Percentiles rank a stretch among this genome's conserved stretches.
Evolutionary conservation across 2,113 vertebrate species (phyloP).

Genomic region (Zootoca vivipara): DNA sequence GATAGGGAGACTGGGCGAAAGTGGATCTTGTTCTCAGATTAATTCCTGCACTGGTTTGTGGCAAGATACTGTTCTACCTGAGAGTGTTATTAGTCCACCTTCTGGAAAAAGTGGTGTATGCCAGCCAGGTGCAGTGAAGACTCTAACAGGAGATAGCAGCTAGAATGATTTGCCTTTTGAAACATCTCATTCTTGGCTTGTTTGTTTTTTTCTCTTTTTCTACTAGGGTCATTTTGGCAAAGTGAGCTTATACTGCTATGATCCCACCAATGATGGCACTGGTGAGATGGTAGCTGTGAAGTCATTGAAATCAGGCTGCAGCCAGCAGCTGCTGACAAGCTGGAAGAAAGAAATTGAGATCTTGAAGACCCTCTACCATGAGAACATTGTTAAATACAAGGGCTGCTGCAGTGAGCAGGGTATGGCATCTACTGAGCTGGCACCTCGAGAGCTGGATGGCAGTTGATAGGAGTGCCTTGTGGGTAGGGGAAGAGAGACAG

Average conservation of each 20-base stretch:
- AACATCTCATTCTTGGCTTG: background rate
- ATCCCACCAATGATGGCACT: slow-evolving; percentile 87
- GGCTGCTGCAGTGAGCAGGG: slow-evolving; percentile 90
- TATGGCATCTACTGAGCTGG: slow-evolving; percentile 41
- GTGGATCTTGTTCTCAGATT: background rate
- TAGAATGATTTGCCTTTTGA: background rate
- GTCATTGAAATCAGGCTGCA: slow-evolving; percentile 85
- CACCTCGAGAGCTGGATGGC: background rate
- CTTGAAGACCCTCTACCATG: slow-evolving; percentile 87
- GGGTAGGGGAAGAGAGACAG: background rate
- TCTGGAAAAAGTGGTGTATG: background rate
- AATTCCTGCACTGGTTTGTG: background rate
- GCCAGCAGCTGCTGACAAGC: slow-evolving; percentile 74
- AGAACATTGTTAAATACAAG: slow-evolving; percentile 93
- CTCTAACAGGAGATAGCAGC: too few relatives aligned
- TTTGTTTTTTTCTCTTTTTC: background rate
- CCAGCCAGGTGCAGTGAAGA: accelerated
- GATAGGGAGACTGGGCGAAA: background rate
- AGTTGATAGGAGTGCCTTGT: background rate
- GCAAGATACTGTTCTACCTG: background rate
- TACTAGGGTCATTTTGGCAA: slow-evolving; percentile 92
- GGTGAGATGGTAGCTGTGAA: slow-evolving; percentile 94
- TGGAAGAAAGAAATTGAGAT: slow-evolving; percentile 92
- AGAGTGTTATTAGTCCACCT: background rate
- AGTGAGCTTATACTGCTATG: slow-evolving; percentile 89